Base-by-base conservation (phyloP, 2,113 vertebrate species). In the Girardinichthys multiradiatus region DNA sequence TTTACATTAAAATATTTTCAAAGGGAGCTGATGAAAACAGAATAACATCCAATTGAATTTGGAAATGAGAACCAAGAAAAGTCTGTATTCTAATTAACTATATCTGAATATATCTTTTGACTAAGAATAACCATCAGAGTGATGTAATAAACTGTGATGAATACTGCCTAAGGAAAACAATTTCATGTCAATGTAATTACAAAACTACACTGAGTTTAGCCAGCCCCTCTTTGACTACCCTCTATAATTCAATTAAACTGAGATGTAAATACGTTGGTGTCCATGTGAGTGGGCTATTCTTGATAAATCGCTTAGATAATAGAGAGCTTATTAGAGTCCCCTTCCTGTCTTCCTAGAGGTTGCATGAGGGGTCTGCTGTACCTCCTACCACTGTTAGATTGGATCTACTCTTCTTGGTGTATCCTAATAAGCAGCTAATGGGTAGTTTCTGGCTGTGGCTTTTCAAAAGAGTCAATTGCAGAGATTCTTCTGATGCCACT, bases 121-220 rank as follows among this genome's bases (percentile, higher is more conserved):
- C 87, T 74, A 76, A 75, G 68, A 63, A 66, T 67, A 61, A 79
- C 39, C 59, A 81, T 85, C 60, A 79, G 69, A 76, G 72, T 83
- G 48, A 90, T 90, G 80, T 42, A 83, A 87, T 89, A 73, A 90
- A 76, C 78, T 59, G 29, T 59, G 69, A 87, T 2, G n/a, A 86
- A 68, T 27, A 27, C 26, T 39, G 27, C 70, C 15, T 66, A 31
- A 1, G 31, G 70, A 79, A 75, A 83, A 79, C 9, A 1, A 78
- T 75, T 75, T 70, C 65, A 74, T 79, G 71, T 69, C 62, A 12
- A 68, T 77, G 21, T 74, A 72, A 84, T 77, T 81, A 82, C 48
- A 76, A 39, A 68, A 7, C 42, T 6, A 73, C 65, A 60, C 62
- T 74, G 75, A 86, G 62, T 45, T 85, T 69, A 60, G 75, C 62